A percentile compares a stretch with the other conserved stretches of the same genome.
phyloP scores from a whole-genome alignment of 2,888 invertebrate genomes.

The Brachyptera putata region DNA sequence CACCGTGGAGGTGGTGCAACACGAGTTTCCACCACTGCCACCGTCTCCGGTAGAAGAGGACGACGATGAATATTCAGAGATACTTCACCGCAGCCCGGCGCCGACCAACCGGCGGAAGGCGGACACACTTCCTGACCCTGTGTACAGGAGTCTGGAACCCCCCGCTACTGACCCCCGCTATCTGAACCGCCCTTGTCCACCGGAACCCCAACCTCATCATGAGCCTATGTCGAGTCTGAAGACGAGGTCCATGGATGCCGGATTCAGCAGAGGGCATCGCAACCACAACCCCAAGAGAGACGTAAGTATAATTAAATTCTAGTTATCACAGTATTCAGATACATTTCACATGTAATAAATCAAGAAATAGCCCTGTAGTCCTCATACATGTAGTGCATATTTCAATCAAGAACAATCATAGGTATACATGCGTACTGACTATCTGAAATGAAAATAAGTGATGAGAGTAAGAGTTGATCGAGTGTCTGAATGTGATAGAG shows the following conservation, averaged over 20 bases:
- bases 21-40: conserved; percentile 70
- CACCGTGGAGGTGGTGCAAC: conserved; percentile 61
- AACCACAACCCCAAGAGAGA: conserved; percentile 45
- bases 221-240: conserved; percentile 65
- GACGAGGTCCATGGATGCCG: conserved; percentile 81
- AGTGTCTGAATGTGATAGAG: too few relatives aligned
- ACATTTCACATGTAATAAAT: too few relatives aligned
- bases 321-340: too few relatives aligned
- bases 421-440: too few relatives aligned
- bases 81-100: conserved; percentile 48
- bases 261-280: conserved; percentile 55
- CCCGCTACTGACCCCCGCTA: conserved; percentile 13
- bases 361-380: too few relatives aligned
- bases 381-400: too few relatives aligned
- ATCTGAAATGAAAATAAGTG: too few relatives aligned
- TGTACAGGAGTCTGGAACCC: conserved; percentile 34
- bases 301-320: too few relatives aligned
- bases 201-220: conserved; percentile 65
- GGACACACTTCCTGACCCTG: conserved; percentile 37
- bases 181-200: conserved; percentile 46
- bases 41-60: conserved; percentile 80
- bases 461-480: too few relatives aligned
- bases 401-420: too few relatives aligned
- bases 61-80: conserved; percentile 69
- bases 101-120: conserved; percentile 35